A percentile compares a stretch with the other conserved stretches of the same genome.
phyloP scores from a whole-genome alignment of 2,888 invertebrate genomes.

The Iphiclides podalirius region DNA sequence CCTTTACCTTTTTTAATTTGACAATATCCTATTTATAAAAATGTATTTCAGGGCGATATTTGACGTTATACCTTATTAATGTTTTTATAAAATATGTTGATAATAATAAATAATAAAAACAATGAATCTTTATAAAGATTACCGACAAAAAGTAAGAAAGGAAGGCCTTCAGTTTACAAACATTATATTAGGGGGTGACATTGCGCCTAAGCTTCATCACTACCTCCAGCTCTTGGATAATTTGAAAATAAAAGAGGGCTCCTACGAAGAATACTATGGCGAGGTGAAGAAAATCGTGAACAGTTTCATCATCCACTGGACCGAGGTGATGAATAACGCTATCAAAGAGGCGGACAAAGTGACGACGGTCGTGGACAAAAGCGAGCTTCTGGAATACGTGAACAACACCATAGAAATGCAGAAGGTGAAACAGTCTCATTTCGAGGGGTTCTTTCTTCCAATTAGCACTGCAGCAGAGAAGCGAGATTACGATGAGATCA shows the following conservation, averaged over 20 bases:
- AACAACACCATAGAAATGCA: constrained; percentile 42
- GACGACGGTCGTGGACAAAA: constrained; percentile 32
- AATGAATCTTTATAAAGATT: constrained; percentile 52
- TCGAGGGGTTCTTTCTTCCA: constrained; percentile 44
- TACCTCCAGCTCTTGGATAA: constrained; percentile 39
- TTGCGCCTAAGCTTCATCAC: constrained; percentile 39
- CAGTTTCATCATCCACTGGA: constrained; percentile 46
- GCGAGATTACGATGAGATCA: constrained; percentile 40
- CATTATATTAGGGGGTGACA: constrained; percentile 42
- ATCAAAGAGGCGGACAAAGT: constrained; percentile 41
- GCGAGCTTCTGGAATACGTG: constrained; percentile 38
- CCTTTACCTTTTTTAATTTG: no score
- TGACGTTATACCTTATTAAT: no score
- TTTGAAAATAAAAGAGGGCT: constrained; percentile 42
- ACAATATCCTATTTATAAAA: no score
- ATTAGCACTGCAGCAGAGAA: constrained; percentile 37
- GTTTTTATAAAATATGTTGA: no score
- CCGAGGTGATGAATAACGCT: constrained; percentile 41
- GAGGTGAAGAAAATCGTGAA: constrained; percentile 46
- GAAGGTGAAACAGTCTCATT: constrained; percentile 39
- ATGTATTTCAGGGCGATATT: no score
- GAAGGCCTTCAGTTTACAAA: constrained; percentile 37
- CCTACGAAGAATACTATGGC: constrained; percentile 49
- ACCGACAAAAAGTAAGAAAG: constrained; percentile 41
- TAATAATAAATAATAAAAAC: no score